Evolutionary conservation across 2,888 invertebrate genomes (phyloP).

Genomic region (Acleris holmiana): DNA sequence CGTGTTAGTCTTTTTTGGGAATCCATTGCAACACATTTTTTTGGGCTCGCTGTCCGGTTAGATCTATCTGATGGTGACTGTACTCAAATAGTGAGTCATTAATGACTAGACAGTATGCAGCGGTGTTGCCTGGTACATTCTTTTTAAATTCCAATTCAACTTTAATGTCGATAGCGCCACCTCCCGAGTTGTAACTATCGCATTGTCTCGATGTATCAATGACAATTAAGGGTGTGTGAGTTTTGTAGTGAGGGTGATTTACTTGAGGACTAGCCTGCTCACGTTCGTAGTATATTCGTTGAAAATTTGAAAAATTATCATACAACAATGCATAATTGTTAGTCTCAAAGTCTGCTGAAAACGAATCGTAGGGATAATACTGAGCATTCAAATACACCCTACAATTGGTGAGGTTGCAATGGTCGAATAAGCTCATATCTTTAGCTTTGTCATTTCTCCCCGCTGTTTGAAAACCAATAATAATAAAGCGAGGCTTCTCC

Average conservation of each 20-base stretch:
- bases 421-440: conserved; percentile 36
- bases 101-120: conserved; percentile 29
- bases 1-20: no score
- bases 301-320: conserved; percentile 23
- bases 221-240: conserved; percentile 14
- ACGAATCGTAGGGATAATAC: conserved; percentile 23
- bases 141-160: conserved; percentile 30
- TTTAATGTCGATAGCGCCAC: conserved; percentile 21
- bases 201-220: conserved; percentile 31
- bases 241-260: conserved; percentile 15
- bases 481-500: conserved; percentile 34
- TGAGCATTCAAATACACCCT: conserved; percentile 23
- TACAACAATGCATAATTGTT: conserved; percentile 16
- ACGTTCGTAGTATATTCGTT: conserved; percentile 19
- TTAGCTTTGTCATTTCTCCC: conserved; percentile 19
- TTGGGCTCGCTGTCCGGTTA: no score
- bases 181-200: conserved; percentile 28
- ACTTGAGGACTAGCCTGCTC: conserved; percentile 14
- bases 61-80: no score
- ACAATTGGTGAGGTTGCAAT: conserved; percentile 20
- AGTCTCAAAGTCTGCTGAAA: conserved; percentile 9
- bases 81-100: conserved; percentile 29
- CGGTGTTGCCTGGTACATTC: conserved; percentile 13
- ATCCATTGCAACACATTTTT: no score
- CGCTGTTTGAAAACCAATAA: conserved; percentile 28